Conservation (phyloP, 2,888 invertebrate genomes). For the Nephrotoma guestfalica region DNA sequence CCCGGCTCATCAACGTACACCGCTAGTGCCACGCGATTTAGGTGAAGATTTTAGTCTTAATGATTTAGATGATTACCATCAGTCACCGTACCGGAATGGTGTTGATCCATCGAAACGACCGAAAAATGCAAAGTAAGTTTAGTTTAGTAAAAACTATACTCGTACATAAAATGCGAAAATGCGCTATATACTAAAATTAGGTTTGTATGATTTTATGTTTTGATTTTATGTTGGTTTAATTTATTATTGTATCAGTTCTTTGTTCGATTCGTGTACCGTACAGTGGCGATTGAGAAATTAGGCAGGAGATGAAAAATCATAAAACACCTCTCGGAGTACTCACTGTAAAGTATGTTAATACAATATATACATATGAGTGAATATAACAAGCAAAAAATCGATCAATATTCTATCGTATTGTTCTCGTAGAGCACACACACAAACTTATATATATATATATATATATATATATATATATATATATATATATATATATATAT, state of each 20-base stretch:
- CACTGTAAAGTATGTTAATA: background rate
- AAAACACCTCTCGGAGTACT: background rate
- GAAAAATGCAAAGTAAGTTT: conserved; percentile 84
- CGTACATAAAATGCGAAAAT: background rate
- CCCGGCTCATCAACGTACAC: conserved; percentile 58
- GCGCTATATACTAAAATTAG: background rate
- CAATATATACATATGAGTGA: background rate
- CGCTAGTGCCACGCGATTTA: conserved; percentile 58
- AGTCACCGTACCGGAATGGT: conserved; percentile 9
- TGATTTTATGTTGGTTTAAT: background rate
- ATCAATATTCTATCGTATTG: conserved; percentile 3
- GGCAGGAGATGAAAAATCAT: background rate
- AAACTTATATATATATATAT: no score
- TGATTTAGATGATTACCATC: conserved; percentile 27
- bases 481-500: background rate
- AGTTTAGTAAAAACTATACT: background rate
- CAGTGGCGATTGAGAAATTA: background rate
- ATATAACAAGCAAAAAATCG: background rate
- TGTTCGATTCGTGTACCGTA: background rate
- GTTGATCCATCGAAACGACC: conserved; percentile 37
- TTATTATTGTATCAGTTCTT: background rate
- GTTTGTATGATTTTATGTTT: background rate
- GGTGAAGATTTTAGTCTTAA: conserved; percentile 48
- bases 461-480: background rate
- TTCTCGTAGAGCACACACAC: background rate